Evolutionary conservation across 2,113 vertebrate species (phyloP).

Genomic region (Prietella phreatophila): DNA sequence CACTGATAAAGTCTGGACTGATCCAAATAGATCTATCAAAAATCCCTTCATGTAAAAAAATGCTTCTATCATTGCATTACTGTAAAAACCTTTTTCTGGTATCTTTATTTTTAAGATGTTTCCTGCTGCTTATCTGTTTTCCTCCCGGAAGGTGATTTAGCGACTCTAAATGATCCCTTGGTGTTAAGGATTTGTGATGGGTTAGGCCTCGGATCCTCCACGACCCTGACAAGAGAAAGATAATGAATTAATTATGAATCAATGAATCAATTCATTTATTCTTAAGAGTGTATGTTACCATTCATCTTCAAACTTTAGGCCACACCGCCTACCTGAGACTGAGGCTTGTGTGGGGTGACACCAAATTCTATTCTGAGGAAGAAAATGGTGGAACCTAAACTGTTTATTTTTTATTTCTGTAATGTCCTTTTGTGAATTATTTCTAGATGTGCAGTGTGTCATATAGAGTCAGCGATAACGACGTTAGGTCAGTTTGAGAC

Average conservation of each 20-base stretch:
- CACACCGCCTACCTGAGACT: neutral
- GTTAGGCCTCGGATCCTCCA: neutral
- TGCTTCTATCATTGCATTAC: neutral
- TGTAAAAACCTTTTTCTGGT: neutral
- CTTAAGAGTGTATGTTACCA: neutral
- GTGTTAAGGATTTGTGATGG: neutral
- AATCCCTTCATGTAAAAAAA: neutral
- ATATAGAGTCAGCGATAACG: neutral
- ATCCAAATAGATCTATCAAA: neutral
- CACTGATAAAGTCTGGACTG: neutral
- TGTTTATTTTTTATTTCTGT: neutral
- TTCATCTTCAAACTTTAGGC: neutral
- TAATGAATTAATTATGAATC: neutral
- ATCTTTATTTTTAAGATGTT: neutral
- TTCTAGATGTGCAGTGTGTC: neutral
- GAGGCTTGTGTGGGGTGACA: neutral
- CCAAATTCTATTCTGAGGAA: neutral
- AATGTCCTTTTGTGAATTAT: neutral
- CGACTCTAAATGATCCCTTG: neutral
- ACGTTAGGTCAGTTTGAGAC: neutral
- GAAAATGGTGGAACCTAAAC: neutral
- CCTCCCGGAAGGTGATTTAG: neutral
- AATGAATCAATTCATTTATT: no score
- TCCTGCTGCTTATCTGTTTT: neutral
- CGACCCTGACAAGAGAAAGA: neutral